These are phyloP conservation scores for Leucophenga maculata DNA, from an alignment of 2,888 invertebrate species.

Conservation along the genomic window DNA sequence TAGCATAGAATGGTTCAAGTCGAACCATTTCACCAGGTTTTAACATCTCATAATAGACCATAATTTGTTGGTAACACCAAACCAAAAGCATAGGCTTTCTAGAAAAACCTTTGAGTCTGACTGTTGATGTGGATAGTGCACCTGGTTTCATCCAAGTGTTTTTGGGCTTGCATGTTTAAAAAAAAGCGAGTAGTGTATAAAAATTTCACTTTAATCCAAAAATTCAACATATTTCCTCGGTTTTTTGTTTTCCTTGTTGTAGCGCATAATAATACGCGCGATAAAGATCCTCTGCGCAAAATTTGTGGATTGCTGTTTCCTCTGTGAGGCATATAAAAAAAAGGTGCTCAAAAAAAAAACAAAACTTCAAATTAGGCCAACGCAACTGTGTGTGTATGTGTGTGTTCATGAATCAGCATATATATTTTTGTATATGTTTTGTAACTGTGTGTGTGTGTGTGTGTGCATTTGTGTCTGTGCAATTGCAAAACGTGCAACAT, in stretches of 20 bases:
- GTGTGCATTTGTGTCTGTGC: slow-evolving; percentile 33
- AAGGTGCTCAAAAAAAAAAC: too few relatives aligned
- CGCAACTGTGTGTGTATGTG: slow-evolving; percentile 31
- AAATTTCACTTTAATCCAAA: slow-evolving; percentile 24
- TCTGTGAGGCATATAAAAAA: neutral
- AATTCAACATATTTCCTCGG: slow-evolving; percentile 32
- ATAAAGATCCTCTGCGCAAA: slow-evolving; percentile 55
- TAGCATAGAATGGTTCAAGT: too few relatives aligned
- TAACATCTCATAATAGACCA: too few relatives aligned
- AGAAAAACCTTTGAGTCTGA: too few relatives aligned
- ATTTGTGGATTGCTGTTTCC: slow-evolving; percentile 28
- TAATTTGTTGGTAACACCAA: too few relatives aligned
- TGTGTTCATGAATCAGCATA: slow-evolving; percentile 17
- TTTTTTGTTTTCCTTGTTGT: neutral
- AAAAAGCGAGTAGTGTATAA: too few relatives aligned
- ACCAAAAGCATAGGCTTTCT: too few relatives aligned
- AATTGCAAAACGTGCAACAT: slow-evolving; percentile 44
- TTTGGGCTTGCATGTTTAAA: too few relatives aligned
- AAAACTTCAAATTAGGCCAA: slow-evolving; percentile 53
- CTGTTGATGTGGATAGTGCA: too few relatives aligned
- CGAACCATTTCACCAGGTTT: too few relatives aligned
- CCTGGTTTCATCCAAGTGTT: too few relatives aligned
- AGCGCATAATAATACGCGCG: slow-evolving; percentile 39
- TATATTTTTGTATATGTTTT: slow-evolving; percentile 25
- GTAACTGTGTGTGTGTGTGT: slow-evolving; percentile 33